These are phyloP conservation scores for Tenodera sinensis DNA, from an alignment of 2,888 invertebrate genomes.

Conservation along the genomic window DNA sequence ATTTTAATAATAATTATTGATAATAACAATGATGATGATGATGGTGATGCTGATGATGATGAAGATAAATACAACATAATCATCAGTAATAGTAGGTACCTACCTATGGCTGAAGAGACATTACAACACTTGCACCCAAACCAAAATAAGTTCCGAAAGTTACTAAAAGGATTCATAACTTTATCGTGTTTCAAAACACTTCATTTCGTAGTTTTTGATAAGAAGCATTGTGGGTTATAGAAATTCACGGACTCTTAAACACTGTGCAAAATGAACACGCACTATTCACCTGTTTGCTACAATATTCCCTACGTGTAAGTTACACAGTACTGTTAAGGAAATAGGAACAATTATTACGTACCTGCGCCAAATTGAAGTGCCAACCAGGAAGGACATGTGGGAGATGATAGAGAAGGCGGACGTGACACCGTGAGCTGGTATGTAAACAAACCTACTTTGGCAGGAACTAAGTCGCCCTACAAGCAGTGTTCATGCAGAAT, in stretches of 20 bases:
- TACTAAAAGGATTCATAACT: too few relatives aligned
- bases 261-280: not conserved
- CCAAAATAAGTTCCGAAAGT: too few relatives aligned
- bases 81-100: too few relatives aligned
- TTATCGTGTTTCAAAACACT: not conserved
- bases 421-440: not conserved
- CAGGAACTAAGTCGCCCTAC: too few relatives aligned
- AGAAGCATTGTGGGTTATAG: too few relatives aligned
- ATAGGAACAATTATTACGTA: not conserved
- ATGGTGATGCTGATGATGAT: too few relatives aligned
- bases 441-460: not conserved
- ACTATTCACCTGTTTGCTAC: not conserved
- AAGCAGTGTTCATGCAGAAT: too few relatives aligned
- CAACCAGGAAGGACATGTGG: not conserved
- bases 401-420: not conserved
- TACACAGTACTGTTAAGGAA: not conserved
- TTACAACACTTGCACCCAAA: too few relatives aligned
- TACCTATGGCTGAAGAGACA: too few relatives aligned
- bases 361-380: not conserved
- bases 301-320: not conserved
- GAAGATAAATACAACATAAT: too few relatives aligned
- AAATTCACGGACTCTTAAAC: not conserved
- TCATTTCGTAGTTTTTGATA: not conserved
- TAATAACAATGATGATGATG: too few relatives aligned
- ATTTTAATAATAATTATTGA: too few relatives aligned